Conservation (phyloP, 1,140 invertebrate species). For the Saxidomus purpurata region DNA sequence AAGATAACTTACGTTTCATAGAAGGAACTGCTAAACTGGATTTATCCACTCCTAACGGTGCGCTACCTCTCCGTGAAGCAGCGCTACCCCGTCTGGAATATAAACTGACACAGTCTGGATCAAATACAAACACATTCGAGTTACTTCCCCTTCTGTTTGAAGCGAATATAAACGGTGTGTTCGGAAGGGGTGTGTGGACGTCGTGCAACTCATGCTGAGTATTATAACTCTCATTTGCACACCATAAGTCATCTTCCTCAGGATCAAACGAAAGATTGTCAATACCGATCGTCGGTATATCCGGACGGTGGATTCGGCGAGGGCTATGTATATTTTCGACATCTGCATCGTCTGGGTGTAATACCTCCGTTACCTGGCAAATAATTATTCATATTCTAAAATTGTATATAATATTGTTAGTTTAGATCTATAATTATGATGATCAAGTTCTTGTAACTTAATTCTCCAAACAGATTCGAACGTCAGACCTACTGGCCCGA, state of each 20-base stretch:
- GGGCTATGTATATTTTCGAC: not conserved
- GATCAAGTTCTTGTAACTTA: no score
- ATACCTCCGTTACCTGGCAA: conserved; percentile 26
- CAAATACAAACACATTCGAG: conserved; percentile 47
- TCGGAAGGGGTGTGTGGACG: conserved; percentile 45
- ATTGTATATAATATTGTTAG: no score
- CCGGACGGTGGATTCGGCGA: not conserved
- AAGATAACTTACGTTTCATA: conserved; percentile 11
- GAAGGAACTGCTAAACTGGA: conserved; percentile 47
- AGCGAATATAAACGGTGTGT: not conserved
- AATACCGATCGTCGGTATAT: conserved; percentile 45
- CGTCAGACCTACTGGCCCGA: no score
- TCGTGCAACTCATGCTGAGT: not conserved
- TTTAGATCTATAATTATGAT: no score
- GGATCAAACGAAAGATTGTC: conserved; percentile 43
- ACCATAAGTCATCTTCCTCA: not conserved
- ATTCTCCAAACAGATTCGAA: no score
- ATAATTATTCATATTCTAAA: not conserved
- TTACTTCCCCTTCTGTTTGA: conserved; percentile 18
- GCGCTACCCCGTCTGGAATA: conserved; percentile 18
- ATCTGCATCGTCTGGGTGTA: conserved; percentile 49
- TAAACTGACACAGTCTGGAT: conserved; percentile 5
- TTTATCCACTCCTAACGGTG: not conserved
- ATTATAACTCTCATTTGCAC: not conserved
- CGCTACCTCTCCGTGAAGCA: conserved; percentile 20